Percentiles rank a stretch among this genome's conserved stretches.
Evolutionary conservation across 2,888 invertebrate genomes (phyloP).

Genomic region (Entomobrya proxima): DNA sequence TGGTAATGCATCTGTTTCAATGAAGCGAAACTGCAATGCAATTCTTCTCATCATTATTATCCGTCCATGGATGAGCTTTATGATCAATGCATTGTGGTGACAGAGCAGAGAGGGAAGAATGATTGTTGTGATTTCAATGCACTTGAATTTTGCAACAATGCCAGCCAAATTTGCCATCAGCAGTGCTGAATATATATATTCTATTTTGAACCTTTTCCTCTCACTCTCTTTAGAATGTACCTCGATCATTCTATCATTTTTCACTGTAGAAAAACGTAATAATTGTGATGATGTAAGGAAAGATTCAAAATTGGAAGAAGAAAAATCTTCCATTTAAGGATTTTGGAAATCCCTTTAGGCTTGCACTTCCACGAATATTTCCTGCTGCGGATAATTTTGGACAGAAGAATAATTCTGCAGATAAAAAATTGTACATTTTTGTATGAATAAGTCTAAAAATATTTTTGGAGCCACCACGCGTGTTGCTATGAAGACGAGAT

Average conservation of each 20-base stretch:
- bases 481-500: not conserved
- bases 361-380: not conserved
- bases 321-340: not conserved
- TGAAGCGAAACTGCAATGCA: too few species aligned
- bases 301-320: too few species aligned
- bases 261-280: not conserved
- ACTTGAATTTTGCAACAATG: slow-evolving; percentile 23
- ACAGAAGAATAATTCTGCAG: not conserved
- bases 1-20: too few species aligned
- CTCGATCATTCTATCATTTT: not conserved
- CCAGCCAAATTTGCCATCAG: slow-evolving; percentile 32
- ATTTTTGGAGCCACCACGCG: too few species aligned
- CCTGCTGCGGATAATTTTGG: not conserved
- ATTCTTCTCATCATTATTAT: too few species aligned
- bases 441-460: too few species aligned
- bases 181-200: too few species aligned
- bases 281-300: too few species aligned
- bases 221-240: not conserved
- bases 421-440: too few species aligned
- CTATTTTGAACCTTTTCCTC: slow-evolving; percentile 7
- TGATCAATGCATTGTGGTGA: slow-evolving; percentile 14
- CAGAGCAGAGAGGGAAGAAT: not conserved
- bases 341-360: slow-evolving; percentile 21
- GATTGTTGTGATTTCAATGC: not conserved
- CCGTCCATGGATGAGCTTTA: too few species aligned